Percentiles rank a stretch among this genome's conserved stretches.
These are phyloP conservation scores for Trichomalopsis sarcophagae DNA, from an alignment of 1,140 invertebrate genomes.

Conservation along the genomic window DNA sequence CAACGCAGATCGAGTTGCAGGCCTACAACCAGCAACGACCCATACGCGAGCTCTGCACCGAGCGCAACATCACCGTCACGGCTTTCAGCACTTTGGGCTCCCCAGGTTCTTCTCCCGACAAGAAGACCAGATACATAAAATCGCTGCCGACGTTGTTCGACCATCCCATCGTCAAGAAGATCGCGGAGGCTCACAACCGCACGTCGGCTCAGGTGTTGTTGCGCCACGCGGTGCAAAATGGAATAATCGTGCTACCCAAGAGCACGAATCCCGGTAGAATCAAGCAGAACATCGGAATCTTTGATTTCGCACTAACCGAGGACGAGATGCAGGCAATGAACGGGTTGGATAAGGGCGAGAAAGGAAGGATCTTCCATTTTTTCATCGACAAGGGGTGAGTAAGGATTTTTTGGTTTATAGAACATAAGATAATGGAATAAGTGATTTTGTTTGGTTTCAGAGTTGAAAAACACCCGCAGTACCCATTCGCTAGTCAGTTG, in stretches of 20 bases:
- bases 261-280: constrained; percentile 76
- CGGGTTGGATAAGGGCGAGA: constrained; percentile 75
- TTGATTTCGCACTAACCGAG: constrained; percentile 67
- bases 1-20: constrained; percentile 47
- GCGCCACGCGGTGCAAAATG: constrained; percentile 75
- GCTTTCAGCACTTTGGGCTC: constrained; percentile 81
- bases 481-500: constrained; percentile 37
- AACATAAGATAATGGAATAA: neutral
- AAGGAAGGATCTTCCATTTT: constrained; percentile 80
- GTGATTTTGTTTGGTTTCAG: constrained; percentile 20
- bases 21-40: constrained; percentile 46
- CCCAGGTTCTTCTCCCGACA: constrained; percentile 75
- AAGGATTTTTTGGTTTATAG: neutral
- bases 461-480: constrained; percentile 44
- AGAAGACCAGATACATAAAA: constrained; percentile 63
- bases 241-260: constrained; percentile 80
- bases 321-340: constrained; percentile 68
- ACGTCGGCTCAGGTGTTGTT: constrained; percentile 80
- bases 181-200: constrained; percentile 77
- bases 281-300: constrained; percentile 76
- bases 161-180: constrained; percentile 79
- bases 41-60: constrained; percentile 75
- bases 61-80: constrained; percentile 75
- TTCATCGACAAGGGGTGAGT: constrained; percentile 49
- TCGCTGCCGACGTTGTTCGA: constrained; percentile 80